Conservation (phyloP, 2,113 vertebrate genomes). For the Phrynosoma platyrhinos region DNA sequence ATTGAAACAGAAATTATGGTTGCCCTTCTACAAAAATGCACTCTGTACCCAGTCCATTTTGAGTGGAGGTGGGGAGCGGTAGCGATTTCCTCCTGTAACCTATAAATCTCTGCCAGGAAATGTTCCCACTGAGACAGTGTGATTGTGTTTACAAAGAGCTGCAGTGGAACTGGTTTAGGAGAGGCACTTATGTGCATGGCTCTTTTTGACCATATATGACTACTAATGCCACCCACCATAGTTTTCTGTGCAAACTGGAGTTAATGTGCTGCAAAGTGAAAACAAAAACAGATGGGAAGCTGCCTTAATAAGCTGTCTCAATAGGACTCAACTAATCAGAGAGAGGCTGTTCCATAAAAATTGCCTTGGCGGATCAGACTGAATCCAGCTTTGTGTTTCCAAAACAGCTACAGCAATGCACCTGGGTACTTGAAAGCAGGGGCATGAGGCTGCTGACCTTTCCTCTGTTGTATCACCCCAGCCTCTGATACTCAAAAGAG, state of each 20-base stretch:
- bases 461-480: no score
- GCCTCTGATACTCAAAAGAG: background rate
- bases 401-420: background rate
- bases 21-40: background rate
- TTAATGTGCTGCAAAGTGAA: constrained; percentile 22
- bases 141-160: background rate
- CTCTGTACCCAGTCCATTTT: background rate
- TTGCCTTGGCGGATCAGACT: background rate
- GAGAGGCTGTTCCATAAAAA: constrained; percentile 6
- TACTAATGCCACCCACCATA: background rate
- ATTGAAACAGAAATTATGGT: background rate
- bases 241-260: constrained; percentile 4
- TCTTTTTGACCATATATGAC: background rate
- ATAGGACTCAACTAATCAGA: background rate
- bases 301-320: background rate
- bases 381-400: background rate
- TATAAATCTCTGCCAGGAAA: background rate
- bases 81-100: background rate
- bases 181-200: background rate
- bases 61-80: background rate
- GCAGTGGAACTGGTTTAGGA: constrained; percentile 1
- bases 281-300: constrained; percentile 18
- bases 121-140: background rate
- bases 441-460: background rate
- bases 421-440: background rate